These are phyloP conservation scores for Gymnodraco acuticeps DNA, from an alignment of 2,797 vertebrate species.

Conservation along the genomic window DNA sequence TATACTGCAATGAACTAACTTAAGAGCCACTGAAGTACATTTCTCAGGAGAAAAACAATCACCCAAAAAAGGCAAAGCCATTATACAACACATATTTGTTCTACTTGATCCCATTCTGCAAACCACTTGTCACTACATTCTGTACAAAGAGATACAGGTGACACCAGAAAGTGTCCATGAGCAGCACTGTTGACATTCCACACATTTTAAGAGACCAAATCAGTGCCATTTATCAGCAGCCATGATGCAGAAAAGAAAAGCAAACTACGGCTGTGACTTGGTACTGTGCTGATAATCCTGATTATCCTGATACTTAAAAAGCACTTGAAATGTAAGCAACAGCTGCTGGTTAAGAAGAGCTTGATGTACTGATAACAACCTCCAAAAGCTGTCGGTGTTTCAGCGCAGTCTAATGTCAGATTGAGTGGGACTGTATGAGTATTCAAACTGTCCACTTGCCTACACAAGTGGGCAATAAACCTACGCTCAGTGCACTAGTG, in stretches of 20 bases:
- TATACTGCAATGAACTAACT: not conserved
- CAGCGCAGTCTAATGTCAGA: conserved; percentile 32
- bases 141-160: not conserved
- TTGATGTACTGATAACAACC: not conserved
- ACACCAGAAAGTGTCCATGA: not conserved
- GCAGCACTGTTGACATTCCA: not conserved
- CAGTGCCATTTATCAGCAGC: not conserved
- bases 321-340: not conserved
- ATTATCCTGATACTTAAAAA: not conserved
- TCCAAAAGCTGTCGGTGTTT: conserved; percentile 28
- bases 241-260: not conserved
- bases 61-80: not conserved
- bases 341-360: not conserved
- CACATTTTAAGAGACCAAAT: not conserved
- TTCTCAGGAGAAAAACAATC: not conserved
- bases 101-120: not conserved
- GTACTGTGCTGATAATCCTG: not conserved
- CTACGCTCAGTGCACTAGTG: conserved; percentile 6
- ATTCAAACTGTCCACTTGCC: conserved; percentile 59
- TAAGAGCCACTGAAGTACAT: not conserved
- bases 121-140: not conserved
- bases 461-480: conserved; percentile 63
- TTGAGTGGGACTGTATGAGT: conserved; percentile 57
- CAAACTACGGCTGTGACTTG: not conserved
- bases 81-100: not conserved